Base-by-base conservation (phyloP, 2,888 invertebrate genomes). In the Mythimna ferrago region DNA sequence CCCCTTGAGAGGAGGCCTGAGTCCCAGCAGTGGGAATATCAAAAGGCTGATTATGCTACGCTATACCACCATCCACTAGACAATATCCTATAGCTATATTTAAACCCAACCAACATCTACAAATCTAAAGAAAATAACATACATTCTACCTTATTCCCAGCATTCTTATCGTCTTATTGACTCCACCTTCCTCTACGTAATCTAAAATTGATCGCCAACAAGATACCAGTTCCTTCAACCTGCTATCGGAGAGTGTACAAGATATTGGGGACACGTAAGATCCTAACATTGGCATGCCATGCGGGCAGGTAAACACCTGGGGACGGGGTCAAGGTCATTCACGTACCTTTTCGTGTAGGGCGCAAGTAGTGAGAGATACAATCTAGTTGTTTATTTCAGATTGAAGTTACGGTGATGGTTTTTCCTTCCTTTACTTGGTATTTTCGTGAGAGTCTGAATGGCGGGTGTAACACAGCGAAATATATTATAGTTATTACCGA, bases 291-390 rank as follows among this genome's bases (percentile, higher is more conserved):
- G 84, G 78, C 83, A 86, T 84, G 84, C 82, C 73, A 74, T 82
- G 71, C 85, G 76, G 68, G 68, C 86, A 89, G 89, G 90, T 89
- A 90, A 90, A 88, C 90, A 90, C 86, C 85, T 87, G 81, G 83
- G 72, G 66, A 80, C 72, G 76, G 75, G 90, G 86, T 82, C 91
- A 92, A 91, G 92, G 91, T 81, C 85, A 83, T 60, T 82, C 83
- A 78, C 81, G 73, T 58, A 76, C 78, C 87, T 82, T 87, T 84
- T 83, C 66, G 65, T 51, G 57, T 7, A 6, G 81, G 88, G 85
- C 6, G 62, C 76, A 86, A 86, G 83, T 73, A 65, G 63, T 11
- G 60, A 73, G 76, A 72, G 71, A 63, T 48, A 2, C n/a, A 9
- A 35, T 51, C 54, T 71, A n/a, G 19, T 60, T 64, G 19, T 56